These are phyloP conservation scores for Allacma fusca DNA, from an alignment of 2,888 invertebrate species.

Conservation along the genomic window DNA sequence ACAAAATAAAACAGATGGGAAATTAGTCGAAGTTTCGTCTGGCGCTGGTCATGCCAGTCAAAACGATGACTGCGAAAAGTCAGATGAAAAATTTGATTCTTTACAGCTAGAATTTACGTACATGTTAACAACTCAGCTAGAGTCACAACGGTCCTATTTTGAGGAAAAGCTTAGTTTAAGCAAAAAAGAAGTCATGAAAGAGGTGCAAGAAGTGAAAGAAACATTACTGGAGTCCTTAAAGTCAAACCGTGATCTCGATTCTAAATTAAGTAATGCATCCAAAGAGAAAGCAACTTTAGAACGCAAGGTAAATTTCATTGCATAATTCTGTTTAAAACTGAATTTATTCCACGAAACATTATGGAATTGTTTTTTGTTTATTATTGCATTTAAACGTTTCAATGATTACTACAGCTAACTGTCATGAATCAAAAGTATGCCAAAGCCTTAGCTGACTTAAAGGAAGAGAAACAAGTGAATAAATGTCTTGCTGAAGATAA, in stretches of 20 bases:
- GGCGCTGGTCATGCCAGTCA: constrained; percentile 68
- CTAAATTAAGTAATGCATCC: constrained; percentile 3
- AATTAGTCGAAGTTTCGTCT: constrained; percentile 76
- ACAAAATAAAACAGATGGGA: constrained; percentile 96
- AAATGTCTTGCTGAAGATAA: constrained; percentile 80
- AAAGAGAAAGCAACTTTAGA: constrained; percentile 47
- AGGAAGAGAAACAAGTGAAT: constrained; percentile 86
- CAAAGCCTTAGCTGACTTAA: constrained; percentile 74
- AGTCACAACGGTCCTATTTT: constrained; percentile 90
- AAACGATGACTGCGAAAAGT: constrained; percentile 41
- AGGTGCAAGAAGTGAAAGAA: constrained; percentile 37
- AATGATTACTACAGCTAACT: constrained; percentile 58
- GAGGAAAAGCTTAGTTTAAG: constrained; percentile 76
- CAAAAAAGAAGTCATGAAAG: constrained; percentile 63
- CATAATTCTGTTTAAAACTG: not conserved
- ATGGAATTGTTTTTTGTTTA: not conserved
- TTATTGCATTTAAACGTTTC: not conserved
- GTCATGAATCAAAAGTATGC: constrained; percentile 67
- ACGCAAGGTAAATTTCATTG: constrained; percentile 50
- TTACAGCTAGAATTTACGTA: constrained; percentile 97
- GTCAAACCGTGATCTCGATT: constrained; percentile 39
- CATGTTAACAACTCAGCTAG: constrained; percentile 91
- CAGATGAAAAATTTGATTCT: constrained; percentile 84
- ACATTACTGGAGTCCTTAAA: constrained; percentile 21
- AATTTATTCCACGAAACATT: not conserved